These are phyloP conservation scores for Tribolium freemani DNA, from an alignment of 2,888 invertebrate species.

Conservation along the genomic window DNA sequence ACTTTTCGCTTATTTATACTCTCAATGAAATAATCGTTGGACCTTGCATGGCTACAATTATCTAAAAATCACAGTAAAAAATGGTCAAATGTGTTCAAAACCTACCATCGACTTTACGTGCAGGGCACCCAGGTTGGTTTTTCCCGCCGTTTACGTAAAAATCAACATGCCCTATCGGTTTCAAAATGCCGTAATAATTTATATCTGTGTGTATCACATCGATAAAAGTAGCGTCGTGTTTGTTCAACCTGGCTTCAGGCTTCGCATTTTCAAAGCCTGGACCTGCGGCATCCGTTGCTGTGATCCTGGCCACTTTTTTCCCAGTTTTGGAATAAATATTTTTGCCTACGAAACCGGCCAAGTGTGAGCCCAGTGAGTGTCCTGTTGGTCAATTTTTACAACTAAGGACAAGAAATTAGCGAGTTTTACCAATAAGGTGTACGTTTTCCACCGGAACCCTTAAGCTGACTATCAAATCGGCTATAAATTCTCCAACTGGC, in stretches of 20 bases:
- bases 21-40: constrained; percentile 68
- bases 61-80: constrained; percentile 59
- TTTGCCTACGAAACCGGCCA: constrained; percentile 58
- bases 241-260: constrained; percentile 73
- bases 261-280: constrained; percentile 56
- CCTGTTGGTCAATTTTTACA: constrained; percentile 48
- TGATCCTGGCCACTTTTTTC: constrained; percentile 66
- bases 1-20: constrained; percentile 66
- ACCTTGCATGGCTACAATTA: constrained; percentile 69
- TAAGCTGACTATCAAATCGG: constrained; percentile 61
- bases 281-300: constrained; percentile 69
- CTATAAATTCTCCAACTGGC: constrained; percentile 67
- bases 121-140: constrained; percentile 78
- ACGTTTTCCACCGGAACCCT: constrained; percentile 63
- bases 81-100: too few relatives aligned
- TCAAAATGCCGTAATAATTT: constrained; percentile 74
- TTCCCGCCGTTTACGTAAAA: constrained; percentile 82
- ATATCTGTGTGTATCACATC: constrained; percentile 83
- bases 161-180: constrained; percentile 79
- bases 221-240: constrained; percentile 79
- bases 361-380: constrained; percentile 61
- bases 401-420: constrained; percentile 23
- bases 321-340: constrained; percentile 47
- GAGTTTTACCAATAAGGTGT: constrained; percentile 66
- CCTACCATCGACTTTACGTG: constrained; percentile 50